These are phyloP conservation scores for Euglossa dilemma DNA, from an alignment of 1,140 invertebrate genomes.

Conservation along the genomic window DNA sequence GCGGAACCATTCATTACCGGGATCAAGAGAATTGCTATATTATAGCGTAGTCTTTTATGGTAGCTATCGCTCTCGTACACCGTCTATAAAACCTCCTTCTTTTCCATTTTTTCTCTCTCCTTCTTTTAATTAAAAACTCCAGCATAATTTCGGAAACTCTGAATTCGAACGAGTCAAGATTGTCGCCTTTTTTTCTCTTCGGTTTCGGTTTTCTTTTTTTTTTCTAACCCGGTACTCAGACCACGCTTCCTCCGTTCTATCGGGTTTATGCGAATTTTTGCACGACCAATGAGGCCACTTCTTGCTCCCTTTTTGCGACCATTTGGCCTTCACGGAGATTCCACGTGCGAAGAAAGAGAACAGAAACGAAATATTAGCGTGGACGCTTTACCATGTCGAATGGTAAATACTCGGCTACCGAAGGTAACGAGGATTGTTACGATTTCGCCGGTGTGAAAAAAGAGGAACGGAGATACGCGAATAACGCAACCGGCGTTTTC, in stretches of 20 bases:
- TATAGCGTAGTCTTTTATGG: neutral
- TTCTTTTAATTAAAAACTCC: too few species aligned
- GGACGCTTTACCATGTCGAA: neutral
- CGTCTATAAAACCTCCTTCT: too few species aligned
- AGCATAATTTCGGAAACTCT: neutral
- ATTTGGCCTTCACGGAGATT: neutral
- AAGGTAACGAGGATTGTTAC: neutral
- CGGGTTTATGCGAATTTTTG: conserved; percentile 49
- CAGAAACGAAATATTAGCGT: conserved; percentile 6
- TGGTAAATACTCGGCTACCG: neutral
- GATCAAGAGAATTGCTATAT: neutral
- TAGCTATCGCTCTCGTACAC: neutral
- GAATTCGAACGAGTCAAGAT: neutral
- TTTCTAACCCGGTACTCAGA: too few species aligned
- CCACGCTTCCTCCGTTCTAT: conserved; percentile 42
- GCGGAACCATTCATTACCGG: neutral
- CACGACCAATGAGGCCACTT: conserved; percentile 23
- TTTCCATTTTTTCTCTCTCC: too few species aligned
- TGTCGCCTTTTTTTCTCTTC: neutral
- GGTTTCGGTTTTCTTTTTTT: too few species aligned
- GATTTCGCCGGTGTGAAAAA: too few species aligned
- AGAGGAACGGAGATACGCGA: neutral
- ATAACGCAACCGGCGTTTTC: neutral
- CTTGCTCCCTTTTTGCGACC: neutral
- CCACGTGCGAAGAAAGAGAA: neutral